phyloP scores from a whole-genome alignment of 2,113 vertebrate species.

The Ellobius talpinus region DNA sequence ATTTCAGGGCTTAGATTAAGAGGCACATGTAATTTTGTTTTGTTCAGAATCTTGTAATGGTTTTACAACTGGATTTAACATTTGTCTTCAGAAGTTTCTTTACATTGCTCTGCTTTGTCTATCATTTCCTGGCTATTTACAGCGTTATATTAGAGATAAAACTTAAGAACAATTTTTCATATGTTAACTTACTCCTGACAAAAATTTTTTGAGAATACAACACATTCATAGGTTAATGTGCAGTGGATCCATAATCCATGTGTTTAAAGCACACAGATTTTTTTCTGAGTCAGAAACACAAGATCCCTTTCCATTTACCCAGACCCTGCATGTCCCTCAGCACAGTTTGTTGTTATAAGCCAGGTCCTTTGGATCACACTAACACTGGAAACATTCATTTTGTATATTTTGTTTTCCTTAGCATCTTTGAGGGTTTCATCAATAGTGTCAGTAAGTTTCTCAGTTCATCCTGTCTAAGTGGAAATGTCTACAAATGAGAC shows the following conservation, averaged over 20 bases:
- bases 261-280: constrained; percentile 18
- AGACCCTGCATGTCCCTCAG: background rate
- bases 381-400: background rate
- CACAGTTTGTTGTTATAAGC: background rate
- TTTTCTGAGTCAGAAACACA: background rate
- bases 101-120: background rate
- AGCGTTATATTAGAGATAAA: background rate
- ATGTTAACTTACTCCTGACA: background rate
- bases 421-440: background rate
- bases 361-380: background rate
- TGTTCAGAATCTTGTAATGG: background rate
- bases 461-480: background rate
- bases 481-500: background rate
- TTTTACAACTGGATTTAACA: background rate
- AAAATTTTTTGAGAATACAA: background rate
- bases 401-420: background rate
- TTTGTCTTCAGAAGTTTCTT: background rate
- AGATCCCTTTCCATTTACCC: background rate
- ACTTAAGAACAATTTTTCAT: constrained; percentile 12
- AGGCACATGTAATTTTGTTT: background rate
- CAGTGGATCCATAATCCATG: background rate
- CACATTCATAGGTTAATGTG: background rate
- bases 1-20: background rate
- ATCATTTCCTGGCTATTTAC: background rate
- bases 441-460: background rate